These are phyloP conservation scores for Hypotaenidia okinawae DNA, from an alignment of 2,797 vertebrate species.

Conservation along the genomic window DNA sequence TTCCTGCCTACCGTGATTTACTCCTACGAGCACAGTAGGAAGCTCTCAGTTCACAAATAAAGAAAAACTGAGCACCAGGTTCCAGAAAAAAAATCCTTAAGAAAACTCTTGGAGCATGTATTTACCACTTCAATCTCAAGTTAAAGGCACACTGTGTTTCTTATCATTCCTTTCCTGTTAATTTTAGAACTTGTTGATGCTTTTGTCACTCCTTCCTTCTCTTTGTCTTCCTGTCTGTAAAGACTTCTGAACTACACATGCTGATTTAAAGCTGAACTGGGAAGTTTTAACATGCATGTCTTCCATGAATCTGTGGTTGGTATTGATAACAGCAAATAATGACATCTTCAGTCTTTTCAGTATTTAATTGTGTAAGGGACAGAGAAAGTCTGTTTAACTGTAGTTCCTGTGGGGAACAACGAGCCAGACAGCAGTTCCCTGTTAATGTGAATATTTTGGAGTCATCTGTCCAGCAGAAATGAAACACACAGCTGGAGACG, in stretches of 20 bases:
- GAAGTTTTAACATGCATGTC: not conserved
- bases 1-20: conserved; percentile 49
- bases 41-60: conserved; percentile 50
- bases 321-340: not conserved
- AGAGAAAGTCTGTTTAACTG: not conserved
- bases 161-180: conserved; percentile 16
- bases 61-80: conserved; percentile 10
- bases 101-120: not conserved
- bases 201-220: not conserved
- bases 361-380: not conserved
- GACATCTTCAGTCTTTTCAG: not conserved
- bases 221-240: not conserved
- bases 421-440: not conserved
- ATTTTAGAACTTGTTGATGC: not conserved
- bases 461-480: not conserved
- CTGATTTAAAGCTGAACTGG: not conserved
- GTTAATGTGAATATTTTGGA: not conserved
- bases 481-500: not conserved
- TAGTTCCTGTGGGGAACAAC: not conserved
- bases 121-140: conserved; percentile 8
- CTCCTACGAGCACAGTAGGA: conserved; percentile 47
- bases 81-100: conserved; percentile 23
- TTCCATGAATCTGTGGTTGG: not conserved
- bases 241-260: not conserved
- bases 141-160: not conserved